These are phyloP conservation scores for Arrhamphus sclerolepis DNA, from an alignment of 2,797 vertebrate species.

Conservation along the genomic window DNA sequence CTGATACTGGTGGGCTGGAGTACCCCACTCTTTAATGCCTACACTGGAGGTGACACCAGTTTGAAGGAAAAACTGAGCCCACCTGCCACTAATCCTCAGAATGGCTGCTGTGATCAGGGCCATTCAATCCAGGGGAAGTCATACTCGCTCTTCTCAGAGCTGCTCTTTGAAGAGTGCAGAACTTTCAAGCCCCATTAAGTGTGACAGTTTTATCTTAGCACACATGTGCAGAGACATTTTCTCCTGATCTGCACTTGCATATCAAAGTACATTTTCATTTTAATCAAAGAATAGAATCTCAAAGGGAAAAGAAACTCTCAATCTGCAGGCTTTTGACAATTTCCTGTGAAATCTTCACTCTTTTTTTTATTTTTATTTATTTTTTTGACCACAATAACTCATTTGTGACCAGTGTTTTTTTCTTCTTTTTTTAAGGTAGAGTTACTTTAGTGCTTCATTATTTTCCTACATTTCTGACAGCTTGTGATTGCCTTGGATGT, in stretches of 20 bases:
- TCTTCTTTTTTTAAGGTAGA: neutral
- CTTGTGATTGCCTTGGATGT: neutral
- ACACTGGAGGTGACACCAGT: slow-evolving; percentile 43
- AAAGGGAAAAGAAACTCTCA: slow-evolving; percentile 49
- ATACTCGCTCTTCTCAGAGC: slow-evolving; percentile 32
- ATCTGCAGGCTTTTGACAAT: slow-evolving; percentile 40
- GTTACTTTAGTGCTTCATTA: neutral
- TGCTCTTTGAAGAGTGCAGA: slow-evolving; percentile 65
- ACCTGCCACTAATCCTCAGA: slow-evolving; percentile 41
- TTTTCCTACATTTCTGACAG: slow-evolving; percentile 27
- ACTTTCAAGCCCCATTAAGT: slow-evolving; percentile 65
- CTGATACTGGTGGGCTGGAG: slow-evolving; percentile 8
- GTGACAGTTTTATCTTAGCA: slow-evolving; percentile 55
- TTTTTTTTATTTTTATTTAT: slow-evolving; percentile 8
- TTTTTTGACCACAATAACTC: slow-evolving; percentile 6
- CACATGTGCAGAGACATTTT: slow-evolving; percentile 51
- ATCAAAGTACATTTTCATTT: slow-evolving; percentile 71
- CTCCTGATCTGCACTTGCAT: slow-evolving; percentile 55
- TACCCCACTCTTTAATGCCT: slow-evolving; percentile 40
- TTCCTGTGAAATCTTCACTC: slow-evolving; percentile 12
- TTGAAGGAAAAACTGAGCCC: slow-evolving; percentile 21
- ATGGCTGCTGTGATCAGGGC: slow-evolving; percentile 40
- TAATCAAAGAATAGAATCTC: slow-evolving; percentile 63
- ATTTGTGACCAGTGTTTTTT: slow-evolving; percentile 7
- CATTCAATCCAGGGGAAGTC: slow-evolving; percentile 32